phyloP scores from a whole-genome alignment of 1,140 invertebrate genomes.

The Chrysopa pallens region DNA sequence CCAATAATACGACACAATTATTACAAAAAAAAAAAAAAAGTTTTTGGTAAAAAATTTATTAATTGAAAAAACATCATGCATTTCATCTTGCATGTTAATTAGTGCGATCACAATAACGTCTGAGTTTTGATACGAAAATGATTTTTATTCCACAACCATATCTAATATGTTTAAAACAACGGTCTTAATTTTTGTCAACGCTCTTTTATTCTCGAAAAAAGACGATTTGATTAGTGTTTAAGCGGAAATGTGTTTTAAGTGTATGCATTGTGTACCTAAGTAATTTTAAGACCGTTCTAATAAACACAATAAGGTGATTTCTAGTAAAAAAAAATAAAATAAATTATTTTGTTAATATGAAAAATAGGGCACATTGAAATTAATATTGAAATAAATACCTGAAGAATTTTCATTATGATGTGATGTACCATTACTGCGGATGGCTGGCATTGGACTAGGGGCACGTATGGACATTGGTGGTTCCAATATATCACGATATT shows the following conservation, averaged over 20 bases:
- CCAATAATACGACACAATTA: too few species aligned
- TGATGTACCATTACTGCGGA: constrained; percentile 34
- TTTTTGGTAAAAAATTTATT: too few species aligned
- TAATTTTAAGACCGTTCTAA: background rate
- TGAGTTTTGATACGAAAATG: background rate
- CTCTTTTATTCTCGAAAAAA: too few species aligned
- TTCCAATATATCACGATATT: constrained; percentile 96
- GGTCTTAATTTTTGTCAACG: background rate
- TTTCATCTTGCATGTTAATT: background rate
- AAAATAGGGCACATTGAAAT: too few species aligned
- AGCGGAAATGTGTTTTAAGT: too few species aligned
- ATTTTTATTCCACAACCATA: background rate
- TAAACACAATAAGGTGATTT: background rate
- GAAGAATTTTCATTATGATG: constrained; percentile 36
- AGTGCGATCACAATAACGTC: background rate
- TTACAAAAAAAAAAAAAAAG: too few species aligned
- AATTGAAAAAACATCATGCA: too few species aligned
- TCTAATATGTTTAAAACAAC: background rate
- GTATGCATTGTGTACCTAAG: too few species aligned
- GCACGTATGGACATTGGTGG: constrained; percentile 42
- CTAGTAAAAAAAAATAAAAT: too few species aligned
- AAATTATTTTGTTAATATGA: too few species aligned
- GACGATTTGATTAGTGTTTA: too few species aligned
- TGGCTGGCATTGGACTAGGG: constrained; percentile 27
- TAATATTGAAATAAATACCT: constrained; percentile 26